Percentiles rank a stretch among this genome's conserved stretches.
Conservation (phyloP, 2,888 invertebrate species). For the Carabus problematicus region DNA sequence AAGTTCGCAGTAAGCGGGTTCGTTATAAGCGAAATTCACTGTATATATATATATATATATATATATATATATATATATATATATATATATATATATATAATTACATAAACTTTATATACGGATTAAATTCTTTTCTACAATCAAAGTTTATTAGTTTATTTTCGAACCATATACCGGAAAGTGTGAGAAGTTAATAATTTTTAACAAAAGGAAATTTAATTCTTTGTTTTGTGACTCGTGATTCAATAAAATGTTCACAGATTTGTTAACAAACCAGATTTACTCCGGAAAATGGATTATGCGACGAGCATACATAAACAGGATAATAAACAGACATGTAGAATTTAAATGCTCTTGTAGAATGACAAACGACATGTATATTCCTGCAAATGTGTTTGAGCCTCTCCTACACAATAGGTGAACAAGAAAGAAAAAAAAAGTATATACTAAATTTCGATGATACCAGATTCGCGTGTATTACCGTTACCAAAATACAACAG, state of each 20-base stretch:
- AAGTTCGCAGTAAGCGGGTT: too few relatives aligned
- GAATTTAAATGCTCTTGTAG: conserved; percentile 19
- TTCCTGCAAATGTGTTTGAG: conserved; percentile 1
- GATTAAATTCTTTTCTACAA: too few relatives aligned
- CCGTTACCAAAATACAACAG: too few relatives aligned
- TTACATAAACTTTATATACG: too few relatives aligned
- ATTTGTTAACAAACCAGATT: conserved; percentile 29
- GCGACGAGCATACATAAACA: conserved; percentile 28
- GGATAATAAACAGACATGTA: conserved; percentile 36
- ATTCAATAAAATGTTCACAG: conserved; percentile 13
- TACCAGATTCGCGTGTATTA: too few relatives aligned
- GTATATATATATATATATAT: too few relatives aligned
- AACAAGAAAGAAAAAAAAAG: background rate
- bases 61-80: too few relatives aligned
- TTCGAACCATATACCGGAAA: too few relatives aligned
- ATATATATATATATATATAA: too few relatives aligned
- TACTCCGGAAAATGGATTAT: conserved; percentile 37
- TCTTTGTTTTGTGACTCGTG: background rate
- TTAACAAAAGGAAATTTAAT: background rate
- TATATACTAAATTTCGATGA: too few relatives aligned
- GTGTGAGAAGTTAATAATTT: background rate
- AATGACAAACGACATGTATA: conserved; percentile 10
- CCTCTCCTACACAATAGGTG: background rate
- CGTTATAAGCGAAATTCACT: too few relatives aligned
- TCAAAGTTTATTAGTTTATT: too few relatives aligned